Evolutionary conservation across 2,113 vertebrate species (phyloP).

Genomic region (Ceyx cyanopectus): DNA sequence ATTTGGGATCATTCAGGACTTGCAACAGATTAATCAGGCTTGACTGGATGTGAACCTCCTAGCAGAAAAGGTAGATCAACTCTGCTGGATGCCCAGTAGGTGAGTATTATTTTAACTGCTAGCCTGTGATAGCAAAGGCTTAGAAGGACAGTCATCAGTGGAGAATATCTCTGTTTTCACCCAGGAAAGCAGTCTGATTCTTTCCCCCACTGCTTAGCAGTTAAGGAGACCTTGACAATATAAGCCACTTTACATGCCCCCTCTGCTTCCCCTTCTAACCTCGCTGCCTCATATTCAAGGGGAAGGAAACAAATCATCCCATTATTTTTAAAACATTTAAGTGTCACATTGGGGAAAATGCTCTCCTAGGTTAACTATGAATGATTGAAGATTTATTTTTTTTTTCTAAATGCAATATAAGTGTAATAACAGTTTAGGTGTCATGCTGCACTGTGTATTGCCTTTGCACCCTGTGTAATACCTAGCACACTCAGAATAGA

Average conservation of each 20-base stretch:
- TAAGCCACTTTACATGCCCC: conserved; percentile 57
- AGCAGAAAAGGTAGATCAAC: conserved; percentile 82
- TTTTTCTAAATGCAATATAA: conserved; percentile 62
- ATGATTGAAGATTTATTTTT: conserved; percentile 58
- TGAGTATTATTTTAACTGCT: conserved; percentile 83
- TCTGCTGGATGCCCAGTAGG: conserved; percentile 81
- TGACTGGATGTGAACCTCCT: conserved; percentile 79
- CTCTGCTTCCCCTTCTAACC: conserved; percentile 37
- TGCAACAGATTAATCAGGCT: conserved; percentile 81
- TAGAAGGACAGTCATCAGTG: conserved; percentile 79
- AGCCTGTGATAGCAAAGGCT: conserved; percentile 81
- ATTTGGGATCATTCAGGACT: conserved; percentile 73
- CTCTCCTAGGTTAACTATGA: conserved; percentile 62
- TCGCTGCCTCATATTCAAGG: conserved; percentile 39
- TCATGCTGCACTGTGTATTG: conserved; percentile 35
- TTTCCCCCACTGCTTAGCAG: conserved; percentile 58
- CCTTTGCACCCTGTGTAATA: conserved; percentile 73
- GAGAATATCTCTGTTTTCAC: conserved; percentile 43
- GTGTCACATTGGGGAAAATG: conserved; percentile 56
- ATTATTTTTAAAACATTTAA: conserved; percentile 64
- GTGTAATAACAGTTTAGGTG: conserved; percentile 59
- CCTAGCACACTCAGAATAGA: conserved; percentile 61
- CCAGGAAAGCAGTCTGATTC: conserved; percentile 74
- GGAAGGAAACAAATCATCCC: conserved; percentile 56
- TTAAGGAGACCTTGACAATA: conserved; percentile 72